These are phyloP conservation scores for Drosophila borborema DNA, from an alignment of 2,888 invertebrate species.

Conservation along the genomic window DNA sequence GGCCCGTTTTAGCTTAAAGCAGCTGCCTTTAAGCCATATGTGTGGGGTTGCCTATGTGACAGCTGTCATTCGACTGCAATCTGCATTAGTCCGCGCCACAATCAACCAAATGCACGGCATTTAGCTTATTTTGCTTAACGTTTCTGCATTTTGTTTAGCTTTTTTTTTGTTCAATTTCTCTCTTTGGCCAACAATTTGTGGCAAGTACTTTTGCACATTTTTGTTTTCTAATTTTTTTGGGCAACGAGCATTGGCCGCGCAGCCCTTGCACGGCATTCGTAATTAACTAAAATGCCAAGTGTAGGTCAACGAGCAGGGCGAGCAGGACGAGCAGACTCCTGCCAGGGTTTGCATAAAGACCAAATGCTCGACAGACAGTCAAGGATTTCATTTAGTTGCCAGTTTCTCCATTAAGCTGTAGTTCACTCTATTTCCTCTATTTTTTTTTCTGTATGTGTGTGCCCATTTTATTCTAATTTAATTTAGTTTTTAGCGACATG, in stretches of 20 bases:
- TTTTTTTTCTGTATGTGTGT: not conserved
- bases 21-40: slow-evolving; percentile 22
- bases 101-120: slow-evolving; percentile 67
- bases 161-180: slow-evolving; percentile 15
- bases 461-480: slow-evolving; percentile 62
- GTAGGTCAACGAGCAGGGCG: slow-evolving; percentile 36
- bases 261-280: slow-evolving; percentile 52
- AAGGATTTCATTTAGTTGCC: slow-evolving; percentile 63
- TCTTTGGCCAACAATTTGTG: slow-evolving; percentile 42
- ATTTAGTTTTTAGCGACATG: slow-evolving; percentile 52
- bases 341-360: slow-evolving; percentile 33
- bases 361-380: slow-evolving; percentile 48
- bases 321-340: not conserved
- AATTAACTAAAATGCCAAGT: slow-evolving; percentile 73
- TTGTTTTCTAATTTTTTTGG: slow-evolving; percentile 33
- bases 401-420: slow-evolving; percentile 46
- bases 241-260: slow-evolving; percentile 6
- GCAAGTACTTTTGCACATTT: slow-evolving; percentile 26
- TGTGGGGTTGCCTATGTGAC: slow-evolving; percentile 25
- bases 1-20: slow-evolving; percentile 33
- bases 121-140: not conserved
- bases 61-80: slow-evolving; percentile 54
- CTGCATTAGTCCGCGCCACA: slow-evolving; percentile 69
- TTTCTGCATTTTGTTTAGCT: not conserved
- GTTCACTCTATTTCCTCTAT: slow-evolving; percentile 39